These are phyloP conservation scores for Barbus barbus DNA, from an alignment of 2,113 vertebrate species.

Conservation along the genomic window DNA sequence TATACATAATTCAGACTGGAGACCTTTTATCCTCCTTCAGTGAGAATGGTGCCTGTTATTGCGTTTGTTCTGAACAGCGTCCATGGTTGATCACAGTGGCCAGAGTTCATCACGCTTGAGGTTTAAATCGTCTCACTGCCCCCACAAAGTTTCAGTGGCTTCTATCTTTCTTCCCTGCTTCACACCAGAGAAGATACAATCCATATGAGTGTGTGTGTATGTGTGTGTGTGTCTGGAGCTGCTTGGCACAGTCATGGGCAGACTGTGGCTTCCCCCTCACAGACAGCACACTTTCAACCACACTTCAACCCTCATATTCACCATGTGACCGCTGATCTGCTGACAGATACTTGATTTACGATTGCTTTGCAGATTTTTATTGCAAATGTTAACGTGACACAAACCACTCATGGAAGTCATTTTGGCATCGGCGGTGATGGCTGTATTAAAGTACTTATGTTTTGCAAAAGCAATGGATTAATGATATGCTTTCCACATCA, in stretches of 20 bases:
- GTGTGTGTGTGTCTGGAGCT: conserved; percentile 47
- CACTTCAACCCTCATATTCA: conserved; percentile 50
- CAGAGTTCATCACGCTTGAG: conserved; percentile 35
- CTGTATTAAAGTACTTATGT: conserved; percentile 48
- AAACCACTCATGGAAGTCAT: conserved; percentile 54
- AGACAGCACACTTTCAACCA: conserved; percentile 60
- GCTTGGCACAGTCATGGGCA: conserved; percentile 56
- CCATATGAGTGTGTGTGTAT: conserved; percentile 16
- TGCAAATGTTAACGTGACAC: conserved; percentile 62
- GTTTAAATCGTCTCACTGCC: conserved; percentile 27
- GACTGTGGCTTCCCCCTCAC: conserved; percentile 58
- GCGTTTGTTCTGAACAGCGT: conserved; percentile 19
- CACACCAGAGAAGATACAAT: conserved; percentile 43
- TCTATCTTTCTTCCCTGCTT: conserved; percentile 18
- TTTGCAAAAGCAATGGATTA: conserved; percentile 45
- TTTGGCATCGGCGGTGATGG: conserved; percentile 46
- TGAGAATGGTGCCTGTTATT: conserved; percentile 19
- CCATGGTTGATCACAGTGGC: neutral
- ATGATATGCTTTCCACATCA: conserved; percentile 52
- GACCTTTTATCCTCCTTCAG: conserved; percentile 3
- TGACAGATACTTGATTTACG: conserved; percentile 61
- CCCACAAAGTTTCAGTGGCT: conserved; percentile 30
- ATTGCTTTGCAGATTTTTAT: conserved; percentile 51
- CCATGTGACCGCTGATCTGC: conserved; percentile 47
- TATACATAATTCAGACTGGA: conserved; percentile 6